Conservation (phyloP, 2,797 vertebrate genomes). For the Coregonus suidteri region DNA sequence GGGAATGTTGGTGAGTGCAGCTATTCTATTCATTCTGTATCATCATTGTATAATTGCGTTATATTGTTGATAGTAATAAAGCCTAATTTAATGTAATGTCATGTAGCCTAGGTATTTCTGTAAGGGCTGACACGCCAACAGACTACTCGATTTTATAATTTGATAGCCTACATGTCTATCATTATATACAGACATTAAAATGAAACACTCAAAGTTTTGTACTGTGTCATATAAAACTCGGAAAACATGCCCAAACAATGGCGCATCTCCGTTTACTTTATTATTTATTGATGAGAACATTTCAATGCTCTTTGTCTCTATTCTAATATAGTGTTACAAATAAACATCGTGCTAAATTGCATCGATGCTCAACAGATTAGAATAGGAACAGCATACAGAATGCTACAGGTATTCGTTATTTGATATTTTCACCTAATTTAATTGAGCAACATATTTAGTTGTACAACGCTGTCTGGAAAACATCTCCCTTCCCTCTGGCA, state of each 20-base stretch:
- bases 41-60: neutral
- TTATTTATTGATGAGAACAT: slow-evolving; percentile 53
- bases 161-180: no score
- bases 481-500: no score
- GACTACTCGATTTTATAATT: neutral
- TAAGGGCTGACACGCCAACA: neutral
- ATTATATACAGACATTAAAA: neutral
- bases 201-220: neutral
- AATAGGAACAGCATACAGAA: neutral
- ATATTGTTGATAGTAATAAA: neutral
- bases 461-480: no score
- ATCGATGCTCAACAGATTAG: no score
- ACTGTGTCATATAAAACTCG: neutral
- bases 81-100: neutral
- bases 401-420: neutral
- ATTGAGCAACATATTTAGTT: neutral
- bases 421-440: neutral
- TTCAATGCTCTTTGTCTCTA: neutral
- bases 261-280: slow-evolving; percentile 38
- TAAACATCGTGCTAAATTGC: no score
- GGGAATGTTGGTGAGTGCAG: slow-evolving; percentile 44
- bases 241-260: slow-evolving; percentile 7
- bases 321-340: no score
- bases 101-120: neutral
- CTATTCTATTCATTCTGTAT: slow-evolving; percentile 12